Conservation (phyloP, 2,888 invertebrate species). For the Drosophila birchii region DNA sequence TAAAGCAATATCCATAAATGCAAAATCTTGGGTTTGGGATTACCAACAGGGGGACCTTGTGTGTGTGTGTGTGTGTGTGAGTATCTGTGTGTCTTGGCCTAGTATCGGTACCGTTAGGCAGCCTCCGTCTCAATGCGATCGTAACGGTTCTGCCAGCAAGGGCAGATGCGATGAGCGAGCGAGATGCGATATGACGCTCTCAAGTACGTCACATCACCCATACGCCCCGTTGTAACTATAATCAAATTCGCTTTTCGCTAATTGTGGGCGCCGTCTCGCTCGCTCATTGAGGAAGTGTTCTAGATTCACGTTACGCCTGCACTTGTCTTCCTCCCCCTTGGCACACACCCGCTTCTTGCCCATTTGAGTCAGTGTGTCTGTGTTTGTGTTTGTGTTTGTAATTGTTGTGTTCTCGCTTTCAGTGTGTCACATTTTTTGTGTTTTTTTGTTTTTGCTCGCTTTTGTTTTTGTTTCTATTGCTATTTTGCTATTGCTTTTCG, state of each 20-base stretch:
- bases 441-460: conserved; percentile 32
- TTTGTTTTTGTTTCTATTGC: conserved; percentile 59
- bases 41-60: conserved; percentile 39
- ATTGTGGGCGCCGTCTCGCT: conserved; percentile 50
- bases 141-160: conserved; percentile 49
- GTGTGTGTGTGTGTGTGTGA: conserved; percentile 1
- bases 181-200: conserved; percentile 25
- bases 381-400: conserved; percentile 16
- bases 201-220: conserved; percentile 65
- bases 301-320: conserved; percentile 70
- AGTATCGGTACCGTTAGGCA: conserved; percentile 63
- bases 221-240: conserved; percentile 52
- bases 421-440: conserved; percentile 71
- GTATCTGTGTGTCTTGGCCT: conserved; percentile 46
- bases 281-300: conserved; percentile 65
- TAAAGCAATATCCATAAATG: background rate
- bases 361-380: conserved; percentile 3
- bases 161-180: conserved; percentile 15
- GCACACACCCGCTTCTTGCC: background rate
- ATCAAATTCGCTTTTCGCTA: conserved; percentile 76
- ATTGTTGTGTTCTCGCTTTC: conserved; percentile 51
- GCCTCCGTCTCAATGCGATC: conserved; percentile 48
- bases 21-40: conserved; percentile 41
- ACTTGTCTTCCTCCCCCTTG: conserved; percentile 45
- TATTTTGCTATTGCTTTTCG: conserved; percentile 50